phyloP scores from a whole-genome alignment of 2,888 invertebrate genomes.

The Sussaba pulchella region DNA sequence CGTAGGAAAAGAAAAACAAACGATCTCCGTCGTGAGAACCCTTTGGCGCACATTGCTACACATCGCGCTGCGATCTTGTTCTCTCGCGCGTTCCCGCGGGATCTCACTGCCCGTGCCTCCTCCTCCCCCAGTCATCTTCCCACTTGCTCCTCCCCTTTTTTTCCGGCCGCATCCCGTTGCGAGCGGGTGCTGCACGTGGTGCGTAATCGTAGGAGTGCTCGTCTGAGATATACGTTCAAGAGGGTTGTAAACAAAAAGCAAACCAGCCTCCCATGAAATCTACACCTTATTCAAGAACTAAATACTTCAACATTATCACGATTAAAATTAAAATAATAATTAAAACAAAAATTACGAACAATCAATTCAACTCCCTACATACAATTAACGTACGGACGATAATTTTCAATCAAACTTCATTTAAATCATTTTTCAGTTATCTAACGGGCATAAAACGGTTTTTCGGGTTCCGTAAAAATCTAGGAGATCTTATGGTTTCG shows the following conservation, averaged over 20 bases:
- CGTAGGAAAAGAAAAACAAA: slow-evolving; percentile 81
- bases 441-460: no score
- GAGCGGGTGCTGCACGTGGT: slow-evolving; percentile 48
- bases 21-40: slow-evolving; percentile 78
- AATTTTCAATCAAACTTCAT: no score
- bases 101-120: slow-evolving; percentile 68
- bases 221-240: slow-evolving; percentile 36
- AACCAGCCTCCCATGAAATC: slow-evolving; percentile 10
- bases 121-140: slow-evolving; percentile 31
- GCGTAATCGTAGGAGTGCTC: slow-evolving; percentile 38
- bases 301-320: not conserved
- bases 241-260: slow-evolving; percentile 32
- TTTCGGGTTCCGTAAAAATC: no score
- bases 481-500: no score
- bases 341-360: not conserved
- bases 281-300: not conserved
- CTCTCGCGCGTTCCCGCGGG: slow-evolving; percentile 63
- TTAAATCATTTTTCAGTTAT: no score
- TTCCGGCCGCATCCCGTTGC: slow-evolving; percentile 51
- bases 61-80: slow-evolving; percentile 46
- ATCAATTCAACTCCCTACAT: no score
- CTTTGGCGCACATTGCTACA: slow-evolving; percentile 65
- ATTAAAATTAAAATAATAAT: no score
- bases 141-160: slow-evolving; percentile 42
- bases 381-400: no score